Evolutionary conservation across 2,888 invertebrate genomes (phyloP).

Genomic region (Eurois occulta): DNA sequence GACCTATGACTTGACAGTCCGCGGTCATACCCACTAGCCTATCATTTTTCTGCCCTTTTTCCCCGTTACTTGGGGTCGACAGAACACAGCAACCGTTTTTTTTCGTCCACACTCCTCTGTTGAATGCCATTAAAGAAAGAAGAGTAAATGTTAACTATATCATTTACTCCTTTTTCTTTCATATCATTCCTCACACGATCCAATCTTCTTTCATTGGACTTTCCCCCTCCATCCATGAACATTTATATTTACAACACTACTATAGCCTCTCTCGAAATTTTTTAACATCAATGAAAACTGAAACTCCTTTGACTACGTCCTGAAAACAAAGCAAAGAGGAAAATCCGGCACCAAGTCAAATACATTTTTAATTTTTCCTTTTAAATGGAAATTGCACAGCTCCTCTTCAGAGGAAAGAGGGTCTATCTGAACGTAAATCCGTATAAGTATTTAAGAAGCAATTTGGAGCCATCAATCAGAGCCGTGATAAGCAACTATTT

Average conservation of each 20-base stretch:
- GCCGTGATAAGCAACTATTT: slow-evolving; percentile 51
- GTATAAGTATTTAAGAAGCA: slow-evolving; percentile 63
- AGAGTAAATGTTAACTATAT: too few species aligned
- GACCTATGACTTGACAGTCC: too few species aligned
- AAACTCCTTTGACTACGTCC: neutral
- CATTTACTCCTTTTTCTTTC: too few species aligned
- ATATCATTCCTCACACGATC: too few species aligned
- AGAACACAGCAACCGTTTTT: too few species aligned
- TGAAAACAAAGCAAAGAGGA: neutral
- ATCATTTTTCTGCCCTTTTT: too few species aligned
- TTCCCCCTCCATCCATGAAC: neutral
- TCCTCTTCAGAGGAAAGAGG: neutral
- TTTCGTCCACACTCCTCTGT: too few species aligned
- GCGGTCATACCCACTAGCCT: too few species aligned
- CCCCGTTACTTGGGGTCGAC: too few species aligned
- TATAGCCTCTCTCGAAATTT: neutral
- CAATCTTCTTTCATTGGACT: neutral
- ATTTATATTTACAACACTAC: neutral
- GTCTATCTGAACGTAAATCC: slow-evolving; percentile 2
- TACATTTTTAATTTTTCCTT: neutral
- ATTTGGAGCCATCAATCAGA: slow-evolving; percentile 63
- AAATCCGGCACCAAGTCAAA: neutral
- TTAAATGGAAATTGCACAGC: neutral
- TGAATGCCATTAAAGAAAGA: too few species aligned
- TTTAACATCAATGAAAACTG: neutral